Base-by-base conservation (phyloP, 2,888 invertebrate genomes). In the Abrostola tripartita region DNA sequence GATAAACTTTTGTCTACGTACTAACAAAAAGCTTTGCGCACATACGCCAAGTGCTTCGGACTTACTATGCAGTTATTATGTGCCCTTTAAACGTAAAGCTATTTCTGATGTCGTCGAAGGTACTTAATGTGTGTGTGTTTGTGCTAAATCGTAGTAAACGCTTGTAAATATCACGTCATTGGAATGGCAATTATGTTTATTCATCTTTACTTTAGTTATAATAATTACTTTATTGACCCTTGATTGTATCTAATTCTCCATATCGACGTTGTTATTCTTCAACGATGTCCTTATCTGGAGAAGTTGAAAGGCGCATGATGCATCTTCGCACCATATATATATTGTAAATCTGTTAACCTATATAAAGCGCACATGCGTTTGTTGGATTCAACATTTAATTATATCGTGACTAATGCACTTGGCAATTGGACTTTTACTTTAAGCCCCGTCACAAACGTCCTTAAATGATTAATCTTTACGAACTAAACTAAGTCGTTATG, bases 41-140 rank as follows among this genome's bases (percentile, higher is more conserved):
- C 1, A 41, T 24, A 36, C 61, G 68, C 67, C 11, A 24, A 24
- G 1, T 59, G 66, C 73, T 73, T 68, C 37, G 71, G 37, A 5
- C 61, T 79, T 62, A 56, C 52, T 50, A 51, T 65, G 56, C 61
- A 58, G 35, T 65, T 76, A 75, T 76, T 74, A 80, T 78, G 76
- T 90, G 90, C 87, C 90, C 89, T 91, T 92, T 91, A 85, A 79
- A 84, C 77, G 81, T 82, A 82, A 85, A 89, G 85, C 82, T 87
- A 87, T 89, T 87, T 88, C 78, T 88, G 87, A 87, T 88, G 89
- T 86, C 85, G 85, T 85, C 79, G 78, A 79, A 83, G 81, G 78
- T 78, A 81, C 81, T 77, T 90, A 88, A 87, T 84, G 83, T 86
- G 81, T 84, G 78, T 83, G 82, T 86, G 77, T 82, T 83, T 84